phyloP scores from a whole-genome alignment of 2,888 invertebrate genomes.

The Pristionchus exspectatus region DNA sequence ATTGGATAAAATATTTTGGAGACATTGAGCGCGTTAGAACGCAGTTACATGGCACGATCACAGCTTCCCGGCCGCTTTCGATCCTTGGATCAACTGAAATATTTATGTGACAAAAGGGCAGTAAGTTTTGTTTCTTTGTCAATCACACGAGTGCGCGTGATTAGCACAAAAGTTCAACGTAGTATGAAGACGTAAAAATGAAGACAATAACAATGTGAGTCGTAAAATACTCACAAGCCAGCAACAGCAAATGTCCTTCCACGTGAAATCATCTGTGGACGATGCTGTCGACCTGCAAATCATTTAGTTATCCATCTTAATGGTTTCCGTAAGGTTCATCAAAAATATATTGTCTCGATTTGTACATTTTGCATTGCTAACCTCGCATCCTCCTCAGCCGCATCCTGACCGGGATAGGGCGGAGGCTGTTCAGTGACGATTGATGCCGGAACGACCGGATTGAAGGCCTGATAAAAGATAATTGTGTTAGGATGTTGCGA shows the following conservation, averaged over 20 bases:
- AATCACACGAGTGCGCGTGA: no score
- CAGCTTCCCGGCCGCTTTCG: background rate
- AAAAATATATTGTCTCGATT: no score
- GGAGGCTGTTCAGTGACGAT: background rate
- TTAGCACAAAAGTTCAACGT: no score
- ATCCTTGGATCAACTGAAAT: conserved; percentile 32
- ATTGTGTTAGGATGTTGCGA: background rate
- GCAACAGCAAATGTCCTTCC: conserved; percentile 32
- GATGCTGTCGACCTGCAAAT: background rate
- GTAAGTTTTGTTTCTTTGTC: no score
- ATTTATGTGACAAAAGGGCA: no score
- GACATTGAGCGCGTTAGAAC: no score
- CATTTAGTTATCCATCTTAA: no score
- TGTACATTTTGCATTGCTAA: background rate
- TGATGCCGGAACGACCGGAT: background rate
- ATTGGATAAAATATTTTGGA: no score
- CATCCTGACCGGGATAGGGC: background rate
- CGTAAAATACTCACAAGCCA: conserved; percentile 11
- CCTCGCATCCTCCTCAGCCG: background rate
- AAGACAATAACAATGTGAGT: background rate
- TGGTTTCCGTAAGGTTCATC: no score
- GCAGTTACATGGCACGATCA: background rate
- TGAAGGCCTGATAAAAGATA: conserved; percentile 6
- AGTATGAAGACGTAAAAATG: background rate
- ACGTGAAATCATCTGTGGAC: conserved; percentile 8